phyloP scores from a whole-genome alignment of 2,888 invertebrate species.

The Lasioglossum figueresi region DNA sequence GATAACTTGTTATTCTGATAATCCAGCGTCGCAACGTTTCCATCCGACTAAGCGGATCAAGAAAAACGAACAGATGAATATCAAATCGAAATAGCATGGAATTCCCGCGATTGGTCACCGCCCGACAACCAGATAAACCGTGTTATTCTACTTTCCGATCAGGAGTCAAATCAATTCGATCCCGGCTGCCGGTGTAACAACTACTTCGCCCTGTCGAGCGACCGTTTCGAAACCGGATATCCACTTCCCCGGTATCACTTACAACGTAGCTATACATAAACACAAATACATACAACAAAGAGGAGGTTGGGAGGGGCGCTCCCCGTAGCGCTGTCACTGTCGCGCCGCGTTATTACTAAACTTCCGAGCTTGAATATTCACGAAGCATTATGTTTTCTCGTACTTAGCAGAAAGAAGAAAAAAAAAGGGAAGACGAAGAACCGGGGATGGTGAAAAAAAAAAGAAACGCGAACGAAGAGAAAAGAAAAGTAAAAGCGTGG shows the following conservation, averaged over 20 bases:
- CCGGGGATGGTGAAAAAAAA: too few species aligned
- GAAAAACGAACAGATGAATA: conserved; percentile 1
- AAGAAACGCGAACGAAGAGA: background rate
- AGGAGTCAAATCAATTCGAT: conserved; percentile 13
- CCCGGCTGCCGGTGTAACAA: background rate
- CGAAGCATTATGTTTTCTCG: conserved; percentile 61
- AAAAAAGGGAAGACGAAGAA: background rate
- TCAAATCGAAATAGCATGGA: background rate
- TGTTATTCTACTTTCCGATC: conserved; percentile 8
- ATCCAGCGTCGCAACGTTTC: background rate
- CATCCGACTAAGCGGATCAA: background rate
- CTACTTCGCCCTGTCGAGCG: conserved; percentile 13
- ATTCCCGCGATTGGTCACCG: background rate
- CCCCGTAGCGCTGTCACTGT: conserved; percentile 31
- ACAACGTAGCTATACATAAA: conserved; percentile 12
- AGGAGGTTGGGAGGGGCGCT: background rate
- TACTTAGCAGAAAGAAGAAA: conserved; percentile 3
- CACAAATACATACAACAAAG: background rate
- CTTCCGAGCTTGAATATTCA: conserved; percentile 62
- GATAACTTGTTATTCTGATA: background rate
- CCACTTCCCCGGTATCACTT: conserved; percentile 29
- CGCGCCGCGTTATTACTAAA: conserved; percentile 52
- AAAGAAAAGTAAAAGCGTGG: conserved; percentile 8
- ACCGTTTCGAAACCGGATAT: conserved; percentile 23
- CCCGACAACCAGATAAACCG: conserved; percentile 6